A percentile compares a stretch with the other conserved stretches of the same genome.
phyloP scores from a whole-genome alignment of 1,140 invertebrate species.

The Zeugodacus cucurbitae region DNA sequence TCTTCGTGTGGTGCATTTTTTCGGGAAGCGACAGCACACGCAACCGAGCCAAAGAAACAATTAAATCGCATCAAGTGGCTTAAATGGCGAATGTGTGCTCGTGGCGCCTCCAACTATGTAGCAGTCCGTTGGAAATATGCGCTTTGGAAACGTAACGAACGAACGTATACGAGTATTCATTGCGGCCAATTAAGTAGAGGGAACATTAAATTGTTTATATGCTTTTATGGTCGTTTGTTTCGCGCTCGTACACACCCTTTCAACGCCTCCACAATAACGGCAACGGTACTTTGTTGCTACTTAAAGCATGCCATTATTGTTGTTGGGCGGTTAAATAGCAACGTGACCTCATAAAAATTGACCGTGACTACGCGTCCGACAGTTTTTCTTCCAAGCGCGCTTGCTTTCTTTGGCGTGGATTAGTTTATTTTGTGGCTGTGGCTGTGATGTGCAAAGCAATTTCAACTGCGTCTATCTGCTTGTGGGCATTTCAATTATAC shows the following conservation, averaged over 20 bases:
- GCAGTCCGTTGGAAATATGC: background rate
- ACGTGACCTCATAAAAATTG: constrained; percentile 28
- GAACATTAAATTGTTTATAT: constrained; percentile 6
- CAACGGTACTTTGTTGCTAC: constrained; percentile 6
- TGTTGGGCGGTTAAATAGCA: constrained; percentile 23
- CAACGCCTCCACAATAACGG: background rate
- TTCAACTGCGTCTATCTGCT: background rate
- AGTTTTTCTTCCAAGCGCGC: background rate
- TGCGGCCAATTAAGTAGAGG: background rate
- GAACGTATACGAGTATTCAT: background rate
- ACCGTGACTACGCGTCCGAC: background rate
- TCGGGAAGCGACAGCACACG: background rate
- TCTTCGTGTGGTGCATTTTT: background rate
- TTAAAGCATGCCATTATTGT: constrained; percentile 2
- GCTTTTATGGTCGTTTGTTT: background rate
- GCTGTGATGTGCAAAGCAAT: background rate
- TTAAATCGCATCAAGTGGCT: constrained; percentile 6
- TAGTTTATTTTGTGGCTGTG: too few relatives aligned
- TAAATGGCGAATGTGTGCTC: background rate
- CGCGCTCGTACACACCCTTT: background rate
- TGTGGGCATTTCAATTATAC: background rate
- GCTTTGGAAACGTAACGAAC: background rate
- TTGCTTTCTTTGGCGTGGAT: background rate
- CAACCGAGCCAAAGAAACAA: background rate
- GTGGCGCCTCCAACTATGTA: background rate